Evolutionary conservation across 2,888 invertebrate genomes (phyloP).

Genomic region (Plebejus melissa): DNA sequence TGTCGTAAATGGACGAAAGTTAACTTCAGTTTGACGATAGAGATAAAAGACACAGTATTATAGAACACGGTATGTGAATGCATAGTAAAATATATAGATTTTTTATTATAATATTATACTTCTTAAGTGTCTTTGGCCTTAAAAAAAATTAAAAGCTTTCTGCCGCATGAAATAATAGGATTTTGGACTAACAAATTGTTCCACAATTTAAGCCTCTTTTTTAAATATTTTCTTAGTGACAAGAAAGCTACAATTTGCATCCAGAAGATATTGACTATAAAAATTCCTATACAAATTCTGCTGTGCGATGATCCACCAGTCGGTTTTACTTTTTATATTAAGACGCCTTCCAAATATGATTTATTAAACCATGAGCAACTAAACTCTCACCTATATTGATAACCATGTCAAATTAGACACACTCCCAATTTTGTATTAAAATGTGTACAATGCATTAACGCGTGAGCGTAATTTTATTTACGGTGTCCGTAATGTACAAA

Average conservation of each 20-base stretch:
- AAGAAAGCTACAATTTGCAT: too few species aligned
- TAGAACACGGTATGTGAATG: not conserved
- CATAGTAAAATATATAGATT: not conserved
- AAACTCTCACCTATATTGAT: not conserved
- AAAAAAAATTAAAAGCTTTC: not conserved
- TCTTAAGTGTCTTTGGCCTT: not conserved
- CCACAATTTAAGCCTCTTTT: too few species aligned
- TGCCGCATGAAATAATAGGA: not conserved
- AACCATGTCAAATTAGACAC: not conserved
- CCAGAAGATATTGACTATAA: too few species aligned
- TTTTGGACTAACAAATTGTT: too few species aligned
- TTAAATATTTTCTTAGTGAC: too few species aligned
- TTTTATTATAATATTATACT: not conserved
- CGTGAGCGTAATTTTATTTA: constrained; percentile 9
- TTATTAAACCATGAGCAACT: too few species aligned
- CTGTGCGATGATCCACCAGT: too few species aligned
- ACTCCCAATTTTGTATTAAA: not conserved
- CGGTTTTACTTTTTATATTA: too few species aligned
- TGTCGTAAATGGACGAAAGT: constrained; percentile 29
- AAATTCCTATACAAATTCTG: too few species aligned
- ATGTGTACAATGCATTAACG: not conserved
- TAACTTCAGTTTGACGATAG: constrained; percentile 26
- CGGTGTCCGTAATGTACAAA: constrained; percentile 2
- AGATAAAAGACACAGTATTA: constrained; percentile 15
- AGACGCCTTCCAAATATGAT: too few species aligned